Evolutionary conservation across 2,888 invertebrate species (phyloP).

Genomic region (Drosophila putrida): DNA sequence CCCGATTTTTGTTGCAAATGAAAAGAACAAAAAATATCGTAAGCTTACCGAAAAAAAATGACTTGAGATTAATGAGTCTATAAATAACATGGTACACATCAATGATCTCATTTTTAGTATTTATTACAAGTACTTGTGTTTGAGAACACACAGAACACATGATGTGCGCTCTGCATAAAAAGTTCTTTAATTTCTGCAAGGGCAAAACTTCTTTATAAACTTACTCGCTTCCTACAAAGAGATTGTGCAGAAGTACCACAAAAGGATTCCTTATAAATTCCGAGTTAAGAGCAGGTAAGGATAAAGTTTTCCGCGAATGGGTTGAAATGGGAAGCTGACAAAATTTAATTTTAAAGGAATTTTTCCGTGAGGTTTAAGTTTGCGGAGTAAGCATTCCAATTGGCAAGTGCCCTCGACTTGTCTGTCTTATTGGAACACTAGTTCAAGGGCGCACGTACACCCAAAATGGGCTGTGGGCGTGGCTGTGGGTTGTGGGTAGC

Average conservation of each 20-base stretch:
- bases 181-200: constrained; percentile 18
- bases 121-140: constrained; percentile 47
- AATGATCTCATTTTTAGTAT: constrained; percentile 54
- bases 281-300: constrained; percentile 8
- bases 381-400: constrained; percentile 18
- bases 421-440: constrained; percentile 9
- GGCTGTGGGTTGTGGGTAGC: neutral
- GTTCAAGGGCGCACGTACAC: constrained; percentile 41
- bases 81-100: constrained; percentile 58
- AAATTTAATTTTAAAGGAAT: constrained; percentile 38
- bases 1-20: constrained; percentile 20
- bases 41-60: constrained; percentile 40
- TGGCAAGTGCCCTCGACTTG: constrained; percentile 19
- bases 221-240: neutral
- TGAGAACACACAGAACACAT: constrained; percentile 25
- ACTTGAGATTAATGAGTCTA: constrained; percentile 62
- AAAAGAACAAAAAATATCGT: constrained; percentile 13
- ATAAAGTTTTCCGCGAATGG: constrained; percentile 20
- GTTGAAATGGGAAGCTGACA: constrained; percentile 17
- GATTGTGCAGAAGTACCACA: neutral
- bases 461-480: constrained; percentile 17
- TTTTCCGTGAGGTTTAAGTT: constrained; percentile 11
- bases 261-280: constrained; percentile 19
- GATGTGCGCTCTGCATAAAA: constrained; percentile 9
- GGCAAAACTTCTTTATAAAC: constrained; percentile 7